Percentiles rank a stretch among this genome's conserved stretches.
Evolutionary conservation across 2,113 vertebrate genomes (phyloP).

Genomic region (Microcebus ravelobensis): DNA sequence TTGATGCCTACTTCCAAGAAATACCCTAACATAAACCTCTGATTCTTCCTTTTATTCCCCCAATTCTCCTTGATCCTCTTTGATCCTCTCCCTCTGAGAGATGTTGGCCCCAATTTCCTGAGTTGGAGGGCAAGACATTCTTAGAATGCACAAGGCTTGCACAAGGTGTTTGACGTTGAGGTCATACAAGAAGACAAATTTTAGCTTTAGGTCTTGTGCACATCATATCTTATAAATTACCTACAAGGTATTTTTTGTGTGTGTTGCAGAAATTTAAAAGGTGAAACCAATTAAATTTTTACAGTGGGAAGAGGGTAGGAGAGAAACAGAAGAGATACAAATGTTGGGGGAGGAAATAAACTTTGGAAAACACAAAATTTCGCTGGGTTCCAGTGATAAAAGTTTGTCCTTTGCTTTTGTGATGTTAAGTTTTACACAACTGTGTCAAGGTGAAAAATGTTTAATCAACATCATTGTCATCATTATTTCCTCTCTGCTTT

Average conservation of each 20-base stretch:
- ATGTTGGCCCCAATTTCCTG: background rate
- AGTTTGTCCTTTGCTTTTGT: background rate
- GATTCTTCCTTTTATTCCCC: background rate
- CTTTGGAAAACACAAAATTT: constrained; percentile 29
- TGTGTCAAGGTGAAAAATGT: background rate
- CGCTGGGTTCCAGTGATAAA: background rate
- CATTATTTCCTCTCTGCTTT: constrained; percentile 36
- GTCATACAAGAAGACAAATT: constrained; percentile 59
- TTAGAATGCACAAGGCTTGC: constrained; percentile 53
- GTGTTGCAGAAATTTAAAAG: constrained; percentile 64
- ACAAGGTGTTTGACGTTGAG: constrained; percentile 14
- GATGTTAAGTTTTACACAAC: background rate
- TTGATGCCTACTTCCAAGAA: constrained; percentile 33
- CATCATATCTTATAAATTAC: constrained; percentile 58
- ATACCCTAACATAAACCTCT: background rate
- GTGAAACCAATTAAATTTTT: constrained; percentile 61
- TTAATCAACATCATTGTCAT: background rate
- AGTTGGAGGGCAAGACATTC: background rate
- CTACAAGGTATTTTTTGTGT: constrained; percentile 37
- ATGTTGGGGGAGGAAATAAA: background rate
- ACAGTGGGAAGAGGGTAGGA: background rate
- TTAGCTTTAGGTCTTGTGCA: constrained; percentile 56
- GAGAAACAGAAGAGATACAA: constrained; percentile 27
- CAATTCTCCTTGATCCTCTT: background rate
- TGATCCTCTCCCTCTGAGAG: background rate